phyloP scores from a whole-genome alignment of 2,888 invertebrate genomes.

The Tipula vernalis region DNA sequence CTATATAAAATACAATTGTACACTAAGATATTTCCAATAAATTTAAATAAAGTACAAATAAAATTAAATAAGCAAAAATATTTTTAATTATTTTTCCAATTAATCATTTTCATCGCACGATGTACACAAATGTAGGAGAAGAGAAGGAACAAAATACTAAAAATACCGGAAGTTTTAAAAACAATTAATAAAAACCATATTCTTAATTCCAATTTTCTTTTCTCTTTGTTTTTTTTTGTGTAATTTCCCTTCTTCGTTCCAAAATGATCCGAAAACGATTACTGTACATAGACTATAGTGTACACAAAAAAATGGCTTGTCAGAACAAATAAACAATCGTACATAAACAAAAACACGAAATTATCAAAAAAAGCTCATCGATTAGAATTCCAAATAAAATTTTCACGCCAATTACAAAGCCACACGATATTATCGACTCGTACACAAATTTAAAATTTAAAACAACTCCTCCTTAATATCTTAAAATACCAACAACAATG shows the following conservation, averaged over 20 bases:
- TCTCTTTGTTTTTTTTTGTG: neutral
- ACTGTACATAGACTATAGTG: neutral
- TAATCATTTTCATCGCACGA: neutral
- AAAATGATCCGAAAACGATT: neutral
- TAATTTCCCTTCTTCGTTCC: neutral
- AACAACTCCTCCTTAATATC: neutral
- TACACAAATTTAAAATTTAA: neutral
- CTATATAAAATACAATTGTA: neutral
- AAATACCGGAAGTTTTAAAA: neutral
- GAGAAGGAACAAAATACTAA: neutral
- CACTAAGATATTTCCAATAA: neutral
- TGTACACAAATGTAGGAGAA: neutral
- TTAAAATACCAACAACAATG: neutral
- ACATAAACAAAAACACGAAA: neutral
- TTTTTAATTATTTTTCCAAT: neutral
- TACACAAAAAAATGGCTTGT: neutral
- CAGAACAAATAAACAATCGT: neutral
- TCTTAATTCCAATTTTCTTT: neutral
- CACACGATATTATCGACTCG: neutral
- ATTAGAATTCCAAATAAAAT: neutral
- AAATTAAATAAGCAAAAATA: constrained; percentile 4
- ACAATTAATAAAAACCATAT: constrained; percentile 1
- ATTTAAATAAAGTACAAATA: neutral
- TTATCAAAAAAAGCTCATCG: neutral
- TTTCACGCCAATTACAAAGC: neutral